phyloP scores from a whole-genome alignment of 2,113 vertebrate genomes.

The Epinephelus moara region DNA sequence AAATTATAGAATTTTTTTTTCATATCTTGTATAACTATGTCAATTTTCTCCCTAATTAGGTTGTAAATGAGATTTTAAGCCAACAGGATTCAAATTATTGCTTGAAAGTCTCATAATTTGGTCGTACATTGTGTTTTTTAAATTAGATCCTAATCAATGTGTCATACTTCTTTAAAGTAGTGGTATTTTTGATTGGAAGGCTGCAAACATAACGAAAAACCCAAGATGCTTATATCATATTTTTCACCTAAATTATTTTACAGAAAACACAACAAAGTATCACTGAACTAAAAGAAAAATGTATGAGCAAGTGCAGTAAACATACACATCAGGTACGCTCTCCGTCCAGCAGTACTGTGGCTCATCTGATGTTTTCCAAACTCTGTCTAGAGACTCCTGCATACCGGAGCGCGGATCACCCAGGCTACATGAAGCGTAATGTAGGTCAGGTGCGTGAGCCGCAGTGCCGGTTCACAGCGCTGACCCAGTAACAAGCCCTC shows the following conservation, averaged over 20 bases:
- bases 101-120: not conserved
- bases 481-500: slow-evolving; percentile 64
- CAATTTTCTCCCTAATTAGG: not conserved
- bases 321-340: not conserved
- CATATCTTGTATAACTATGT: not conserved
- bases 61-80: not conserved
- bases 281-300: not conserved
- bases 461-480: slow-evolving; percentile 46
- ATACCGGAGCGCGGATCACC: slow-evolving; percentile 35
- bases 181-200: not conserved
- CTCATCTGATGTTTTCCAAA: slow-evolving; percentile 31
- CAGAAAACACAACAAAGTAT: not conserved
- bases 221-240: not conserved
- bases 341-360: not conserved
- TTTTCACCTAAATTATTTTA: not conserved
- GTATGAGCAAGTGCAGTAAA: not conserved
- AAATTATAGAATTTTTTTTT: not conserved
- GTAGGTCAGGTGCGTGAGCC: slow-evolving; percentile 72
- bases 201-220: not conserved
- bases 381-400: slow-evolving; percentile 18
- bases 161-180: not conserved
- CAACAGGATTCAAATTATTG: not conserved
- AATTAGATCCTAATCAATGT: not conserved
- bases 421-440: slow-evolving; percentile 44
- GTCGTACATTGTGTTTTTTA: not conserved